Conservation (phyloP, 1,140 invertebrate genomes). For the Aleiodes sp. region DNA sequence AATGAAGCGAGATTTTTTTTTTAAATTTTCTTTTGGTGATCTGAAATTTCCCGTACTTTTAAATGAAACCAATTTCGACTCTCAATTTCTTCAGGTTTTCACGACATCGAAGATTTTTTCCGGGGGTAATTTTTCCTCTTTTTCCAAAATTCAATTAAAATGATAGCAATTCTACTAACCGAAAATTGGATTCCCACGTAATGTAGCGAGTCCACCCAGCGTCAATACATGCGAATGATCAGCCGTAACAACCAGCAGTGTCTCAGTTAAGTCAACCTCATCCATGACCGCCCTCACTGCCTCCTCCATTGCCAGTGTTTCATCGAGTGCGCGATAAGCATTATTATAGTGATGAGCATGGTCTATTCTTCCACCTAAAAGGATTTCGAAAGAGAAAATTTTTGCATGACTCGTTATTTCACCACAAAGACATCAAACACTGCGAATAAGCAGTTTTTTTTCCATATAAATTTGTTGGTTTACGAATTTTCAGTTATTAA, state of each 20-base stretch:
- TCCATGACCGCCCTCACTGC: constrained; percentile 75
- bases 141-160: neutral
- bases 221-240: constrained; percentile 86
- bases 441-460: too few relatives aligned
- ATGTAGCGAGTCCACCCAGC: constrained; percentile 76
- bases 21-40: too few relatives aligned
- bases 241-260: constrained; percentile 81
- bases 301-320: constrained; percentile 80
- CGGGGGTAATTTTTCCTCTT: too few relatives aligned
- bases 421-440: too few relatives aligned
- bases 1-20: too few relatives aligned
- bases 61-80: too few relatives aligned
- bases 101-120: too few relatives aligned
- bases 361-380: constrained; percentile 82
- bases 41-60: too few relatives aligned
- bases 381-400: constrained; percentile 33
- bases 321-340: constrained; percentile 79
- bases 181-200: constrained; percentile 74
- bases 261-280: constrained; percentile 76
- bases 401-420: neutral
- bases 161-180: constrained; percentile 61
- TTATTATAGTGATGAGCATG: constrained; percentile 86
- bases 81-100: too few relatives aligned
- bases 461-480: too few relatives aligned
- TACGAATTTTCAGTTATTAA: too few relatives aligned